Conservation (phyloP, 2,113 vertebrate species). For the Mungos mungo region DNA sequence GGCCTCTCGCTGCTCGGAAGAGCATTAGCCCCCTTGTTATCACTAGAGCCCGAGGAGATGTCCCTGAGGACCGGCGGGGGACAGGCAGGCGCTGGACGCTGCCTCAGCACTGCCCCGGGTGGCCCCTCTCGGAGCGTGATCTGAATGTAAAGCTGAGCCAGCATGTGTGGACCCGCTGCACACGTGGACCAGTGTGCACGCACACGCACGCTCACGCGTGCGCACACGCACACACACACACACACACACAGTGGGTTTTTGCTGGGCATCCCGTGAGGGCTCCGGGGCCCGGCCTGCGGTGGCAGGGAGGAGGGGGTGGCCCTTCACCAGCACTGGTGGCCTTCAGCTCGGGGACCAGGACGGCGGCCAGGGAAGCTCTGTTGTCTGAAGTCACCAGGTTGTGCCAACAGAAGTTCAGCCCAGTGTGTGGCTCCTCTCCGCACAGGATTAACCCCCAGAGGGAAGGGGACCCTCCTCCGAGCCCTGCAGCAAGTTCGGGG, state of each 20-base stretch:
- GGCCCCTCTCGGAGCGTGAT: accelerated
- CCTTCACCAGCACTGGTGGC: accelerated
- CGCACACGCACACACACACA: no score
- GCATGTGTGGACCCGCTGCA: no score
- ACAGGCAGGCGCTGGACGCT: accelerated
- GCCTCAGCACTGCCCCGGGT: accelerated
- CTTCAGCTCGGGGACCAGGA: background rate
- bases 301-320: background rate
- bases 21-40: accelerated
- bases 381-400: accelerated
- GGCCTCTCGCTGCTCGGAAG: accelerated
- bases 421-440: accelerated
- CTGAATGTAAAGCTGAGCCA: background rate
- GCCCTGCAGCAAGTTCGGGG: background rate
- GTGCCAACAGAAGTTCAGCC: background rate
- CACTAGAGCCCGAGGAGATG: accelerated
- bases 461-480: background rate
- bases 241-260: background rate
- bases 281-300: accelerated
- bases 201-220: accelerated
- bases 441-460: no score
- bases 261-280: no score
- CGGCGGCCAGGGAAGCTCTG: no score
- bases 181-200: no score
- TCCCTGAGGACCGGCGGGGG: accelerated